Evolutionary conservation across 2,113 vertebrate species (phyloP).

Genomic region (Choloepus hoffmanni): DNA sequence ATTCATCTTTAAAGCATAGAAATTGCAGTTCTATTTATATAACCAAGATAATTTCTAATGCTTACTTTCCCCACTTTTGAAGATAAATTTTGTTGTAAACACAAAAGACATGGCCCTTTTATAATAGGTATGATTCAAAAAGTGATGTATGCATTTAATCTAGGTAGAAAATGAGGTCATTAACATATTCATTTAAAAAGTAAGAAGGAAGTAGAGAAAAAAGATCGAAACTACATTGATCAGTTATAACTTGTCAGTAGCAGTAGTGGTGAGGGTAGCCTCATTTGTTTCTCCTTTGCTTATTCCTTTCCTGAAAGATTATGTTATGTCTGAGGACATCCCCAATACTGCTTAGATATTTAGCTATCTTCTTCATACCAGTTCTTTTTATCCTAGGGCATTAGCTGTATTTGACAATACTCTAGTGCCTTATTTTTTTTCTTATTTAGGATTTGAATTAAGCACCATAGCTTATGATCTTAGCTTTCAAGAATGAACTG

Average conservation of each 20-base stretch:
- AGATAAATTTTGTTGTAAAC: background rate
- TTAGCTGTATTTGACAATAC: conserved; percentile 51
- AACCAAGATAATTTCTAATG: conserved; percentile 18
- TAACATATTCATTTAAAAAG: conserved; percentile 26
- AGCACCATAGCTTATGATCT: background rate
- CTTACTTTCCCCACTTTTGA: background rate
- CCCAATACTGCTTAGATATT: background rate
- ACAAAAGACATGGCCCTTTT: background rate
- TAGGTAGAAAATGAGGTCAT: background rate
- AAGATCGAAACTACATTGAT: background rate
- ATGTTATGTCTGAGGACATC: background rate
- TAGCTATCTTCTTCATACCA: background rate
- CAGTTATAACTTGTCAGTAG: background rate
- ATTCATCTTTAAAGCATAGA: conserved; percentile 5
- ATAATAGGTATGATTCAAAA: background rate
- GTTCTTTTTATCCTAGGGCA: background rate
- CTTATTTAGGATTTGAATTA: conserved; percentile 43
- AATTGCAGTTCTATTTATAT: conserved; percentile 8
- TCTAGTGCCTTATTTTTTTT: conserved; percentile 46
- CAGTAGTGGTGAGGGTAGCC: background rate
- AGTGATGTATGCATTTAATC: background rate
- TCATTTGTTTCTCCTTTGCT: background rate
- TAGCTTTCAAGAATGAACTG: conserved; percentile 29
- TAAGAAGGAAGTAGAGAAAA: background rate
- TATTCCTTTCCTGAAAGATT: background rate